These are phyloP conservation scores for Hirtodrosophila alboralis DNA, from an alignment of 2,888 invertebrate genomes.

Conservation along the genomic window DNA sequence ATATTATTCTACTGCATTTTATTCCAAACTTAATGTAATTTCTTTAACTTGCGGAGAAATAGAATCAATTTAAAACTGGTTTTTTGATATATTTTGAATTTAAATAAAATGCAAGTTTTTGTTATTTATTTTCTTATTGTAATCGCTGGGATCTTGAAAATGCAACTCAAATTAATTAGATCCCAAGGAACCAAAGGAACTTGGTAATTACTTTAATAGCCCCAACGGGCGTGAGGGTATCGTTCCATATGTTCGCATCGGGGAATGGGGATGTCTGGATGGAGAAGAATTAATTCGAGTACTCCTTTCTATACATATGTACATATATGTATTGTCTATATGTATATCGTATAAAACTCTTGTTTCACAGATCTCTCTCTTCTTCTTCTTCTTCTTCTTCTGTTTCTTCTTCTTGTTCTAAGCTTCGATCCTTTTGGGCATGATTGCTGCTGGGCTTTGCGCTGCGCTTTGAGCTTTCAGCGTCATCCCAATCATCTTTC, in stretches of 20 bases:
- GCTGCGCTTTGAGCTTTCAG: slow-evolving; percentile 18
- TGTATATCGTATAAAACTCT: too few species aligned
- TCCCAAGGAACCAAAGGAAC: slow-evolving; percentile 21
- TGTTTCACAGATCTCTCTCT: background rate
- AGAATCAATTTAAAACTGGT: too few species aligned
- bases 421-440: slow-evolving; percentile 16
- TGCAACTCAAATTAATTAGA: background rate
- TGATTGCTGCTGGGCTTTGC: slow-evolving; percentile 1
- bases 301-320: background rate
- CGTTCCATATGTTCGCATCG: slow-evolving; percentile 48
- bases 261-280: too few species aligned
- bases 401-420: slow-evolving; percentile 13
- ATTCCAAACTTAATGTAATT: too few species aligned
- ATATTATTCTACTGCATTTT: too few species aligned
- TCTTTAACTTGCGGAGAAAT: too few species aligned
- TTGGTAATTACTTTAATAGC: slow-evolving; percentile 46
- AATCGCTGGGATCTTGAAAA: background rate
- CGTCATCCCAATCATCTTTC: slow-evolving; percentile 10
- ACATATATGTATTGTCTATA: too few species aligned
- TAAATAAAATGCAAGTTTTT: too few species aligned
- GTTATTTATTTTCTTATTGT: too few species aligned
- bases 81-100: too few species aligned
- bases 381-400: background rate
- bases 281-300: slow-evolving; percentile 4
- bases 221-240: slow-evolving; percentile 6